Base-by-base conservation (phyloP, 2,888 invertebrate species). In the Ceriagrion tenellum region DNA sequence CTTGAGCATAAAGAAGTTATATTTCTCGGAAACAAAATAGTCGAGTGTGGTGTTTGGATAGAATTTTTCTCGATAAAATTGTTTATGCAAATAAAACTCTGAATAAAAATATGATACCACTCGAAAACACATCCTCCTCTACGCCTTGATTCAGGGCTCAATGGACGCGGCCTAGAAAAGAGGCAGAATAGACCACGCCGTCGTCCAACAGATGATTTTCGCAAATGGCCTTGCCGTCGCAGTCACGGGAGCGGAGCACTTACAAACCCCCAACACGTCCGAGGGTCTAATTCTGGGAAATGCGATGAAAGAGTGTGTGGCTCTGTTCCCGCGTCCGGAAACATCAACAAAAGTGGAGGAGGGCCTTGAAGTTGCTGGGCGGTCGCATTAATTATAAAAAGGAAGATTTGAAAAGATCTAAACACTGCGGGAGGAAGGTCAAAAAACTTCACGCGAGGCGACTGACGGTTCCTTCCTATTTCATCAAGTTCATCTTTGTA, bases 221-320 rank as follows among this genome's bases (percentile, higher is more conserved):
- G 69, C 69, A 26, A 81, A 81, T 35, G 81, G 81, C 81, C 81
- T 81, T 81, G 81, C 35, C 81, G 30, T 81, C 81, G 30, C 35
- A 35, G 81, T 81, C 30, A 18, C 26, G 35, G 69, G 81, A 26
- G 81, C 35, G 30, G 30, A 35, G 26, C 81, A 81, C 30, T 13
- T 81, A 35, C 23, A n/a, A n/a, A 69, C 4, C 69, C n/a, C n/a
- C 69, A 12, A n/a, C 23, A 8, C 69, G 69, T 26, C 69, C 10
- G 26, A 69, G 69, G 18, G 18, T 81, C 81, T 81, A 81, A 81
- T 81, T 81, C 81, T 81, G 81, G 81, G 18, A 30, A 81, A 81
- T 35, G 35, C 81, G 81, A 35, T 35, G 81, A 81, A 81, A 81
- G 81, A 81, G 81, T 35, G 30, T 30, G 81, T 16, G 81, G 81